Base-by-base conservation (phyloP, 2,797 vertebrate genomes). In the Todus mexicanus region DNA sequence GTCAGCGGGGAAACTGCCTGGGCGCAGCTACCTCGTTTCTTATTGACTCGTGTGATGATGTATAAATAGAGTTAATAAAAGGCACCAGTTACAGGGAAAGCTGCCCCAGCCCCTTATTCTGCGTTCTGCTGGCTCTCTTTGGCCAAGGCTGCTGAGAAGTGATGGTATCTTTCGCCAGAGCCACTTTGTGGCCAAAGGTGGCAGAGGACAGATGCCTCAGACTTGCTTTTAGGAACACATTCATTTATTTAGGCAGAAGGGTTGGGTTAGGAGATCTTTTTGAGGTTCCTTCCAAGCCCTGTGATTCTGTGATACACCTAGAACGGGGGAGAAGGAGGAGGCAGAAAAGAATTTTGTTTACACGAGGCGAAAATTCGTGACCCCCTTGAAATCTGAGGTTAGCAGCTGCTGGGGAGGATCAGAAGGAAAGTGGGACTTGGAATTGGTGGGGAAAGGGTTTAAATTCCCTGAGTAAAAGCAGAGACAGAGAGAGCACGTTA, bases 1-100 rank as follows among this genome's bases (percentile, higher is more conserved):
- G 35, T 95, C 94, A 95, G 78, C 6, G 27, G 94, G 94, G 84
- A 93, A 90, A 53, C 38, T 66, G 74, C 89, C 88, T 18, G 45
- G 56, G 51, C 51, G 56, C 60, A 64, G 25, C 51, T 11, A 68
- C 15, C 74, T 90, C 22, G 8, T 35, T 73, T 61, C 84, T 85
- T 87, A 63, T 12, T 87, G 87, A 89, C 89, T 83, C 0, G 0
- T 53, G 72, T 38, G 8, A 70, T 64, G n/a, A n/a, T n/a, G n/a
- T 74, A 60, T 7, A 89, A 66, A 56, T 64, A 69, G 42, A 20
- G 73, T 50, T 84, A 76, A 53, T 76, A 83, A 82, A 82, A 3
- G 35, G 61, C 65, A 90, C 16, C 19, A 12, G 27, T 37, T 61
- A 45, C 25, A 47, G 51, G 2, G 4, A 61, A 90, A 48, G 16